Base-by-base conservation (phyloP, 2,113 vertebrate genomes). In the Oncorhynchus nerka region DNA sequence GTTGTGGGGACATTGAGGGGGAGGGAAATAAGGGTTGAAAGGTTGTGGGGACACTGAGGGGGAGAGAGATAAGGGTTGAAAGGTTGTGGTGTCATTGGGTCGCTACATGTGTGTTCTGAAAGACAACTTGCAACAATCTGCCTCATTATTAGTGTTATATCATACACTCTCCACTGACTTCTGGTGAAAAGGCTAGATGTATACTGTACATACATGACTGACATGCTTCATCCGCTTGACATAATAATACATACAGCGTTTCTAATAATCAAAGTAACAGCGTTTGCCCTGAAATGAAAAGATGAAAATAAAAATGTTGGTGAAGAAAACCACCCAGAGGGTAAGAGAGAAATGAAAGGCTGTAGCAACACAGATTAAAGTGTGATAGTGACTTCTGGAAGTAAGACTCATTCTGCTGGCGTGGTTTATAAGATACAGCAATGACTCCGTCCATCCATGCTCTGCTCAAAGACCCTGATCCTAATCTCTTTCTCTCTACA, bases 391-490 rank as follows among this genome's bases (percentile, higher is more conserved):
- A 39, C 30, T 34, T 20, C 4, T 20, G 3, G 16, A 68, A 8
- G 20, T 19, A 2, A 16, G 15, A 39, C 28, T 28, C 5, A 57
- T 72, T 30, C 71, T 48, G 66, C 39, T 57, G 70, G 65, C 59
- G 45, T 19, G 49, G 64, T n/a, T 22, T 48, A 51, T 4, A 26
- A 71, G 22, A 73, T 16, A 32, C 61, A 61, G n/a, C 22, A 65
- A 72, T 76, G 22, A 70, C 55, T 83, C 57, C 32, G 64, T 59
- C 57, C 20, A 34, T 66, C 57, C 15, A 34, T 49, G 30, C 24
- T 70, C 66, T 39, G 70, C 57, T 59, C 49, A 51, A 59, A 79
- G 74, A 73, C 57, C 74, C 72, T 75, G 73, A 79, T 82, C 76
- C 72, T 78, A 76, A 83, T 83, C 79, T 61, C 28, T 9, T 48